Conservation (phyloP, 2,113 vertebrate species). For the Hippocampus zosterae region DNA sequence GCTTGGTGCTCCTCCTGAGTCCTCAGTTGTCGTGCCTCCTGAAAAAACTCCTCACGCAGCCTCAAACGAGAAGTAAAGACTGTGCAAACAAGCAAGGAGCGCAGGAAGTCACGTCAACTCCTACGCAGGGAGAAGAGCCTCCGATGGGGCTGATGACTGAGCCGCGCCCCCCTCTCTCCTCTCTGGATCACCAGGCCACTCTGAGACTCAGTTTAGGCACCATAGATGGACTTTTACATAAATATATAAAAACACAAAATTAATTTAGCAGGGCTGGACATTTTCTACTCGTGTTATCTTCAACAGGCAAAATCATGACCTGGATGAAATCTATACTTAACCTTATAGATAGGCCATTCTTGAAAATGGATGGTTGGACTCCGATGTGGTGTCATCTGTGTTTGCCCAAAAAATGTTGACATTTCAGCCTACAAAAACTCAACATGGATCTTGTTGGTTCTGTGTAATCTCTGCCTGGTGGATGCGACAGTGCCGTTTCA, state of each 20-base stretch:
- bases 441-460: no score
- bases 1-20: constrained; percentile 79
- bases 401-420: no score
- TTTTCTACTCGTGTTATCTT: background rate
- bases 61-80: constrained; percentile 14
- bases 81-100: constrained; percentile 46
- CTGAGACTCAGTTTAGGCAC: constrained; percentile 81
- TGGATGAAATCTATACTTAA: no score
- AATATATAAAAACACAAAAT: constrained; percentile 75
- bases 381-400: no score
- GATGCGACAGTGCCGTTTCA: no score
- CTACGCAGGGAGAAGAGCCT: constrained; percentile 6
- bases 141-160: background rate
- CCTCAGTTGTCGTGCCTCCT: constrained; percentile 70
- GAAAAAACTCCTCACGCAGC: constrained; percentile 46
- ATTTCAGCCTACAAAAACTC: background rate
- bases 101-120: background rate
- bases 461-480: no score
- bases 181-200: constrained; percentile 64
- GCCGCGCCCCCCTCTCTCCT: constrained; percentile 27
- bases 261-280: constrained; percentile 7
- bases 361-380: no score
- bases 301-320: no score
- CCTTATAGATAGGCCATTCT: no score
- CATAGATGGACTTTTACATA: constrained; percentile 83